phyloP scores from a whole-genome alignment of 1,140 invertebrate genomes.

The Pseudomyrmex sp. region DNA sequence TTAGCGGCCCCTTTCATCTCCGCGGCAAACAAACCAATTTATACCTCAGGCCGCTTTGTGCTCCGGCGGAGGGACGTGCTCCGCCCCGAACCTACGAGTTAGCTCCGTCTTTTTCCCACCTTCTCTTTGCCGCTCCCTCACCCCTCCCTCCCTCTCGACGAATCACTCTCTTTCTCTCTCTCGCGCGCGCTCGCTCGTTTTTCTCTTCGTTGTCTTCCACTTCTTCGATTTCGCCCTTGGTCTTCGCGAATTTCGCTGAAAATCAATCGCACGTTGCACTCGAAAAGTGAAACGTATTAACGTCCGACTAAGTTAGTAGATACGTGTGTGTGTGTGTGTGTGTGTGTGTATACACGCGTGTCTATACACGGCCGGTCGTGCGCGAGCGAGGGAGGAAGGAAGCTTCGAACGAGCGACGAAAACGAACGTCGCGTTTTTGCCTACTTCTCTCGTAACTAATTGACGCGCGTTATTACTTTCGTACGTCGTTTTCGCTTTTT shows the following conservation, averaged over 20 bases:
- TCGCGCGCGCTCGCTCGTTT: neutral
- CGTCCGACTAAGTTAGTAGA: neutral
- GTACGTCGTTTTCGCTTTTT: slow-evolving; percentile 46
- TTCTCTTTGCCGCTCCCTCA: neutral
- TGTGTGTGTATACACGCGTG: too few relatives aligned
- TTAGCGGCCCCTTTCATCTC: slow-evolving; percentile 86
- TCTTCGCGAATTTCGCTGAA: slow-evolving; percentile 33
- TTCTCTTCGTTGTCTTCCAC: slow-evolving; percentile 4
- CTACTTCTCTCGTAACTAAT: slow-evolving; percentile 55
- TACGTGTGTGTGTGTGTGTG: too few relatives aligned
- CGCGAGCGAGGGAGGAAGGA: slow-evolving; percentile 3
- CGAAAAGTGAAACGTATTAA: slow-evolving; percentile 49
- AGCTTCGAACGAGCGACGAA: slow-evolving; percentile 13
- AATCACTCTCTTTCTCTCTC: neutral
- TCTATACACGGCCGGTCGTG: neutral
- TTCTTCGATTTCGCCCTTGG: slow-evolving; percentile 45
- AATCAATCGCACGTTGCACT: slow-evolving; percentile 45
- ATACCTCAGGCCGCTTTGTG: slow-evolving; percentile 84
- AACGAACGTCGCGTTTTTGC: slow-evolving; percentile 47
- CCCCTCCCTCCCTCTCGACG: neutral
- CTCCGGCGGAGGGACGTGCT: slow-evolving; percentile 62
- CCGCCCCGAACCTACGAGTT: slow-evolving; percentile 66
- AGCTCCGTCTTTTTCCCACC: slow-evolving; percentile 53
- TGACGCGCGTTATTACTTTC: slow-evolving; percentile 58
- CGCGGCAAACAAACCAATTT: slow-evolving; percentile 86